Conservation (phyloP, 2,888 invertebrate species). For the Xanthorhoe designata region DNA sequence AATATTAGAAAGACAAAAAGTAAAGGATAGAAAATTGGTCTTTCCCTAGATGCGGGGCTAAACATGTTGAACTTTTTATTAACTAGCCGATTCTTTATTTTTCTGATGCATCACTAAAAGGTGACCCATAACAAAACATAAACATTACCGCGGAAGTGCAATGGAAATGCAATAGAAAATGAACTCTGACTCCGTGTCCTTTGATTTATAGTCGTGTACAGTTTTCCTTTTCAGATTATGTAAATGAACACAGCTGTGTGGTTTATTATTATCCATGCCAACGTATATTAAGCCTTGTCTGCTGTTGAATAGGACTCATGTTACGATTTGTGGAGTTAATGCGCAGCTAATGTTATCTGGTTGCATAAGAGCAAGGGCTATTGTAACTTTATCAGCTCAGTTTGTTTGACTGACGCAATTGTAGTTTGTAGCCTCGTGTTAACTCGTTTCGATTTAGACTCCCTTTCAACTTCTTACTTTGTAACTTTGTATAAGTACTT, state of each 20-base stretch:
- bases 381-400: constrained; percentile 71
- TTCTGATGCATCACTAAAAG: constrained; percentile 30
- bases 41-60: too few relatives aligned
- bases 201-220: constrained; percentile 53
- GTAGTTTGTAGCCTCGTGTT: constrained; percentile 45
- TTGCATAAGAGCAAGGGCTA: constrained; percentile 76
- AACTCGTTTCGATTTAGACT: constrained; percentile 24
- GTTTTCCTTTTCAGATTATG: constrained; percentile 60
- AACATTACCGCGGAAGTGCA: constrained; percentile 56
- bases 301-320: constrained; percentile 46
- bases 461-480: constrained; percentile 2
- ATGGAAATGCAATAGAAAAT: constrained; percentile 50
- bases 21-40: too few relatives aligned
- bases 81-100: not conserved
- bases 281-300: constrained; percentile 51
- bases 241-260: constrained; percentile 74
- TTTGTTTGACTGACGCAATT: constrained; percentile 60
- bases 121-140: constrained; percentile 36
- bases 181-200: constrained; percentile 45
- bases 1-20: too few relatives aligned
- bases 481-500: not conserved
- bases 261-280: constrained; percentile 37
- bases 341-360: constrained; percentile 70
- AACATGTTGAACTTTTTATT: too few relatives aligned
- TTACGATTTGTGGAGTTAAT: constrained; percentile 52